phyloP scores from a whole-genome alignment of 2,113 vertebrate species.

The Noturus placidus region DNA sequence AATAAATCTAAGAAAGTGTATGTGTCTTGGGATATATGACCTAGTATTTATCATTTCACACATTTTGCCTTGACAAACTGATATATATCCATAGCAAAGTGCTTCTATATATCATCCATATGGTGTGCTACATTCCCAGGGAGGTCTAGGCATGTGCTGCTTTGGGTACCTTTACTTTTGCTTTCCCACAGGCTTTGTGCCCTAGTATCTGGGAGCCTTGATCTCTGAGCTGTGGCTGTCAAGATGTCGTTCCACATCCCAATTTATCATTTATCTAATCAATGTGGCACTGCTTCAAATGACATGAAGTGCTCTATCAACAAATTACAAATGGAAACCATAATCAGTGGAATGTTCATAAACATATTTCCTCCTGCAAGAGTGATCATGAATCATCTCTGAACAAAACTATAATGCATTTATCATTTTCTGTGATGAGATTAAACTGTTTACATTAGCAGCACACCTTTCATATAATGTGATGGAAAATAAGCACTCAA shows the following conservation, averaged over 20 bases:
- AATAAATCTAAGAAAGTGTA: conserved; percentile 15
- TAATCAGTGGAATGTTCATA: neutral
- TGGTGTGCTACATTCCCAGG: conserved; percentile 6
- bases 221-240: neutral
- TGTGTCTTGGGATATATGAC: conserved; percentile 4
- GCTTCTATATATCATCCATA: conserved; percentile 4
- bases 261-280: neutral
- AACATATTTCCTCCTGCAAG: neutral
- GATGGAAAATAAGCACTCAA: neutral
- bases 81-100: conserved; percentile 5
- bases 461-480: neutral
- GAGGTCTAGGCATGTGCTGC: neutral
- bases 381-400: neutral
- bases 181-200: neutral
- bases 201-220: neutral
- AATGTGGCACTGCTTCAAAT: neutral
- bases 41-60: conserved; percentile 21
- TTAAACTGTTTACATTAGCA: neutral
- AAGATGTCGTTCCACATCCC: neutral
- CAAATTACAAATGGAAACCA: neutral
- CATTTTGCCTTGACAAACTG: conserved; percentile 9
- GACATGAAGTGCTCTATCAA: neutral
- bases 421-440: neutral
- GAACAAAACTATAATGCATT: neutral
- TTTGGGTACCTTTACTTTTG: neutral